phyloP scores from a whole-genome alignment of 1,140 invertebrate species.

The Formica exsecta region DNA sequence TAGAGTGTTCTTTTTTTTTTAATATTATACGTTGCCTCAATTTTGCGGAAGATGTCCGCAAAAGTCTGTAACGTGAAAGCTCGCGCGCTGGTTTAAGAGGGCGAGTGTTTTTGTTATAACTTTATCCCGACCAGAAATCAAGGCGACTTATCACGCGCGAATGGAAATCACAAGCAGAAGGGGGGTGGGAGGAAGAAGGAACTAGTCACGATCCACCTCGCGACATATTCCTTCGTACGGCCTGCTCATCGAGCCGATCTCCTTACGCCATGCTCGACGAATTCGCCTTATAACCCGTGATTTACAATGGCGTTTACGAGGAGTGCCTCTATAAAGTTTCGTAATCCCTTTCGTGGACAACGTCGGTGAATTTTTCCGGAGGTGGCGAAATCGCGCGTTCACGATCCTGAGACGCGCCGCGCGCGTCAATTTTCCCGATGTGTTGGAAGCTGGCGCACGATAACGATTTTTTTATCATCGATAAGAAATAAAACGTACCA shows the following conservation, averaged over 20 bases:
- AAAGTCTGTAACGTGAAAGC: not conserved
- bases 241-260: constrained; percentile 14
- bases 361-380: constrained; percentile 7
- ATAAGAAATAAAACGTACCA: constrained; percentile 17
- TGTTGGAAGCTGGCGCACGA: not conserved
- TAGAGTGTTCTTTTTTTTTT: no score
- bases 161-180: constrained; percentile 27
- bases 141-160: constrained; percentile 40
- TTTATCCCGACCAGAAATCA: constrained; percentile 45
- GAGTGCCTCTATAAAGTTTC: constrained; percentile 48
- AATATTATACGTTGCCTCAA: not conserved
- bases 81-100: not conserved
- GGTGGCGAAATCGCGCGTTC: not conserved
- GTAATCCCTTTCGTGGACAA: constrained; percentile 33
- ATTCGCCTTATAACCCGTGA: constrained; percentile 55
- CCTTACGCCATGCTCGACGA: constrained; percentile 17
- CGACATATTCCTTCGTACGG: constrained; percentile 26
- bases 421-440: not conserved
- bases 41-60: not conserved
- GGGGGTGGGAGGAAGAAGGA: constrained; percentile 35
- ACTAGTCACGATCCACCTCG: constrained; percentile 53
- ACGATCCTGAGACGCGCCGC: not conserved
- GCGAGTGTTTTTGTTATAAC: constrained; percentile 6
- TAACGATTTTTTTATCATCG: constrained; percentile 25
- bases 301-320: constrained; percentile 64